Evolutionary conservation across 2,888 invertebrate species (phyloP), one percentile per base, ranked within the genome.

Genomic region (Gymnosoma rotundatum): DNA sequence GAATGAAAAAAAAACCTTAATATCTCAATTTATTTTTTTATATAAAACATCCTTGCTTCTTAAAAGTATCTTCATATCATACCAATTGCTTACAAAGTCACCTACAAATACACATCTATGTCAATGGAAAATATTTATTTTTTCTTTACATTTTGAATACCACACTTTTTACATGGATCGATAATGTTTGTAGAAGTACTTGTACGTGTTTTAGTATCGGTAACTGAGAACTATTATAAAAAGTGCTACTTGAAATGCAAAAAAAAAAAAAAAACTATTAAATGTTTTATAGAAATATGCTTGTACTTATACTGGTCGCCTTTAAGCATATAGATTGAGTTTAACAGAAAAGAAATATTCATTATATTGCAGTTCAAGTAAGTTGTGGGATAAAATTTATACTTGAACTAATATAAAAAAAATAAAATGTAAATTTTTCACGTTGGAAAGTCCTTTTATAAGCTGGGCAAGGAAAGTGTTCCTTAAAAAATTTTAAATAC

Each of bases 171-270:
- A 50, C 56, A 58, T 63, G 21, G 58, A 70, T 70, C 50, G 52
- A 76, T 76, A 76, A 75, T 82, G 81, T 76, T 82, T 76, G 75
- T 21, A 64, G 9, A 70, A 84, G 81, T 81, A 74, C 81, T 81
- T 66, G 78, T 78, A 84, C 84, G 78, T 84, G 84, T 70, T 84
- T 69, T 81, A 82, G 84, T 84, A 82, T 74, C 84, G 64, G 70
- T 78, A 84, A 72, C 66, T 36, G 32, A 83, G 72, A 73, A 66
- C 76, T 72, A 61, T 36, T 70, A 67, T 56, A 74, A 82, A 76
- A 82, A 70, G 63, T 58, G 58, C 67, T 69, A 73, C 84, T 81
- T 81, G 78, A 64, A 69, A 36, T 56, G 64, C n/a, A 78, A 73
- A 74, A 84, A 54, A 64, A 72, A 76, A 32, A 52, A 48, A 61